Evolutionary conservation across 2,113 vertebrate genomes (phyloP), one percentile per base, ranked within the genome.

Genomic region (Megalops atlanticus): DNA sequence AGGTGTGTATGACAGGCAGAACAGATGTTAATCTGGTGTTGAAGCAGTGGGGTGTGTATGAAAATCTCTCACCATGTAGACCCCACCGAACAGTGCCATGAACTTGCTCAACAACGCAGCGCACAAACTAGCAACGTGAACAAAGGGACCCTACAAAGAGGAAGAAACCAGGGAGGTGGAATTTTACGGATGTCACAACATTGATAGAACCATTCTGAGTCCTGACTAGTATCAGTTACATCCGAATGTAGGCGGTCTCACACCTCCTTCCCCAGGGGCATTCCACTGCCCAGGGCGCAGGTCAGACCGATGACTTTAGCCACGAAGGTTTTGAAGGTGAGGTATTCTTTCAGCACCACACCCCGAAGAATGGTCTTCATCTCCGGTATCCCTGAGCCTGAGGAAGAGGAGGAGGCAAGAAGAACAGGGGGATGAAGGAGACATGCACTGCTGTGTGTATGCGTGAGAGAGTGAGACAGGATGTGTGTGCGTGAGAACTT

Each of bases 301-400:
- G 97, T 99, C 81, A 99, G 93, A 10, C 98, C 97, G 0, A 99
- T 97, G 84, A 99, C 98, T 92, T 99, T 99, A 83, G 98, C 98
- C 86, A 99, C 94, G 10, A 99, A 98, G 0, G 98, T 99, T 91
- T 99, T 99, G 83, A 99, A 90, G 39, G 98, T 99, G 87, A 99
- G 96, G 86, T 99, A 99, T 83, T 99, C 98, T 85, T 99, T 99
- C 76, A 99, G 92, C 85, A 99, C 97, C 0, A 99, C 96, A 0
- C 98, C 98, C 43, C 98, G 91, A 76, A 99, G 93, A 81, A 99
- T 99, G 68, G 98, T 99, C 92, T 99, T 99, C 98, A 99, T 99
- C 89, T 99, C 98, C 0, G 98, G 98, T 85, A 99, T 99, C 41
- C 98, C 98, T 0, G 98, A 99, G 68, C 98, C 98, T 99, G 89